Evolutionary conservation across 2,888 invertebrate species (phyloP).

Genomic region (Lamellibrachia columna): DNA sequence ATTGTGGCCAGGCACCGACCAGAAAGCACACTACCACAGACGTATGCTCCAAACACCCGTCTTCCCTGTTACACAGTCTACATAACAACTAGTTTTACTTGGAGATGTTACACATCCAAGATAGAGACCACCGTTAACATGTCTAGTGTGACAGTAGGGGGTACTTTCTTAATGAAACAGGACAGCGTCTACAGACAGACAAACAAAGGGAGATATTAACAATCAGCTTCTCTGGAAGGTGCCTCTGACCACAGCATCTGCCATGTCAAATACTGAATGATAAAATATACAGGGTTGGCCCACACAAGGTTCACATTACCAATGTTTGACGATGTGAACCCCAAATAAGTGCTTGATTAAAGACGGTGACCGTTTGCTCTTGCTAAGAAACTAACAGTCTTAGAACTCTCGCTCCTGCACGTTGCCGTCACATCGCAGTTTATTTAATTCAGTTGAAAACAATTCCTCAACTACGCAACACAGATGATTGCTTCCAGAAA

Average conservation of each 20-base stretch:
- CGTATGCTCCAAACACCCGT: not conserved
- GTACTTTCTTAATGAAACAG: not conserved
- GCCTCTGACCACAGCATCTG: slow-evolving; percentile 8
- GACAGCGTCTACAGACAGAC: not conserved
- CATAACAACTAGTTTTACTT: not conserved
- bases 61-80: not conserved
- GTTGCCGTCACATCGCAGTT: not conserved
- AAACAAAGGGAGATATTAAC: not conserved
- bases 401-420: not conserved
- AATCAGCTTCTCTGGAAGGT: not conserved
- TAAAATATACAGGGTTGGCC: slow-evolving; percentile 10
- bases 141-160: not conserved
- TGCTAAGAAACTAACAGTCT: not conserved
- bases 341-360: not conserved
- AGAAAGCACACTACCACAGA: not conserved
- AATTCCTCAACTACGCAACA: not conserved
- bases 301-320: not conserved
- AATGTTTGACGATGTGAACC: not conserved
- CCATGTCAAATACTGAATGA: slow-evolving; percentile 6
- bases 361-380: slow-evolving; percentile 12
- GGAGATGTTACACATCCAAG: not conserved
- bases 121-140: not conserved
- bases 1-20: not conserved
- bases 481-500: not conserved
- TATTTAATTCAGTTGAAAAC: not conserved